Evolutionary conservation across 1,140 invertebrate species (phyloP).

Genomic region (Drosophila burlai): DNA sequence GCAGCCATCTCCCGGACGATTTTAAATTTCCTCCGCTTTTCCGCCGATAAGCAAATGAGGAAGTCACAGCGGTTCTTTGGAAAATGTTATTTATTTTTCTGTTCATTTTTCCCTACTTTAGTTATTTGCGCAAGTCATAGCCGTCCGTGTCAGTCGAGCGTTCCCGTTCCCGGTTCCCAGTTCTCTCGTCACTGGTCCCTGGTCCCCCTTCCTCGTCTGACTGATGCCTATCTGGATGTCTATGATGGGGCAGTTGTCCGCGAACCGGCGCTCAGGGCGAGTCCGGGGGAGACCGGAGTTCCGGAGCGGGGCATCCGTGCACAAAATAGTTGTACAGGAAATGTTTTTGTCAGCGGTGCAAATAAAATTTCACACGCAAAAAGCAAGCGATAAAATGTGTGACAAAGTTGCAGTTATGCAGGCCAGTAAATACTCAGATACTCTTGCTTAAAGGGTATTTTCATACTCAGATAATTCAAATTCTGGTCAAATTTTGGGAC

Average conservation of each 20-base stretch:
- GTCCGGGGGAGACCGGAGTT: conserved; percentile 1
- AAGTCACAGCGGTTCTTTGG: conserved; percentile 69
- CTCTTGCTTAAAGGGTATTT: background rate
- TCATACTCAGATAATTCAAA: background rate
- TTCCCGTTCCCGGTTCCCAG: background rate
- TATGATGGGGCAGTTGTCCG: conserved; percentile 34
- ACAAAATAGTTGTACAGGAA: conserved; percentile 69
- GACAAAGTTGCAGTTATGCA: conserved; percentile 58
- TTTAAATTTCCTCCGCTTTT: conserved; percentile 22
- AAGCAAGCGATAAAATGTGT: conserved; percentile 60
- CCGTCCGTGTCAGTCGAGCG: conserved; percentile 42
- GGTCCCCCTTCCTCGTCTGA: conserved; percentile 5
- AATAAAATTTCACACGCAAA: conserved; percentile 54
- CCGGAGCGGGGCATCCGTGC: conserved; percentile 58
- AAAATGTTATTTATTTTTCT: conserved; percentile 63
- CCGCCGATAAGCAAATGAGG: conserved; percentile 74
- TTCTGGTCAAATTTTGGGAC: background rate
- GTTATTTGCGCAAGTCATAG: conserved; percentile 64
- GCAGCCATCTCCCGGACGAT: conserved; percentile 31
- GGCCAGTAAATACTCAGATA: background rate
- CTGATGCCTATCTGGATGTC: conserved; percentile 60
- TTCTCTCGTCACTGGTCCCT: conserved; percentile 1
- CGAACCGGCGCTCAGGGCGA: conserved; percentile 5
- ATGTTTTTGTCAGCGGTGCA: conserved; percentile 60
- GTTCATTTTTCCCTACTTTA: conserved; percentile 40